Base-by-base conservation (phyloP, 1,140 invertebrate species). In the Drosophila chauvacae region DNA sequence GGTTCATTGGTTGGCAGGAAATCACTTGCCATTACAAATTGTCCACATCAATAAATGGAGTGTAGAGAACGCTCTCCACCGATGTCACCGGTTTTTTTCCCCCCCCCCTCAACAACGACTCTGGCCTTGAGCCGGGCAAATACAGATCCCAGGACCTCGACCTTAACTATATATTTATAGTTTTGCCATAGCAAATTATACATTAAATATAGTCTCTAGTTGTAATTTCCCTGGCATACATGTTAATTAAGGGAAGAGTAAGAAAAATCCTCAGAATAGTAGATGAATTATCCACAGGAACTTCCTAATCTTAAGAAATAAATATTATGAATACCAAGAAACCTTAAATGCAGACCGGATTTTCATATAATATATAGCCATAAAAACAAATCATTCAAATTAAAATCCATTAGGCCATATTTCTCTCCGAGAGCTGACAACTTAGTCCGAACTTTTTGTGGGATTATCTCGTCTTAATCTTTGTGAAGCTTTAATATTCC, bases 1-100 rank as follows among this genome's bases (percentile, higher is more conserved):
- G 60, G 64, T 18, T 48, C 23, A 18, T n/a, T 71, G 61, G 58
- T 61, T 57, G 75, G 78, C 83, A 91, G 85, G 85, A 91, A 91
- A 90, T 91, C 83, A 77, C 80, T 70, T 80, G 90, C 80, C 80
- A 91, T 91, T 91, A 90, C 80, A 90, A 90, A 77, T 86, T 91
- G 88, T 87, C 86, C 80, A 78, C 77, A 82, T 91, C 85, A 91
- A 91, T 90, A 86, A 91, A 91, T 81, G 66, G 60, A 60, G 85
- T 18, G 41, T 5, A 18, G 41, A 48, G 20, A 18, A 81, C 73
- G 66, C 10, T 39, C 5, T 14, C 13, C 64, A 50, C 64, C 64
- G 56, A 69, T 83, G 77, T 83, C 59, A 45, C 56, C 56, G 63
- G 57, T 59, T 45, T 39, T 14, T 33, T 13, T 1, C 9, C 33